Evolutionary conservation across 2,888 invertebrate species (phyloP).

Genomic region (Sicus ferrugineus): DNA sequence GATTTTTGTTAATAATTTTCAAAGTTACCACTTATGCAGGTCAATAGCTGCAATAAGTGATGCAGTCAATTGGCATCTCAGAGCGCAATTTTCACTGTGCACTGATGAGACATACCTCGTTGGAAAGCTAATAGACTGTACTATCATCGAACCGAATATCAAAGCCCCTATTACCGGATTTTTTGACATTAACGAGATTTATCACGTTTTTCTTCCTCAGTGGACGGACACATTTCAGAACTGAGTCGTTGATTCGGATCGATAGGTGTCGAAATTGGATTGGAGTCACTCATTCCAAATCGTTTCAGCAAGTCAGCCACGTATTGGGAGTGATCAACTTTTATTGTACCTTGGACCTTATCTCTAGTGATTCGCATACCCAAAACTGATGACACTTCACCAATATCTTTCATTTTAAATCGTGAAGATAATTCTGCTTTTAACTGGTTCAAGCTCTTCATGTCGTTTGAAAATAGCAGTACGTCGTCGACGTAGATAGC

Average conservation of each 20-base stretch:
- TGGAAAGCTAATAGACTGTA: no score
- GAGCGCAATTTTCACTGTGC: no score
- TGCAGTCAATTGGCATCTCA: no score
- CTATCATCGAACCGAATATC: no score
- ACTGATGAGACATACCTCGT: no score
- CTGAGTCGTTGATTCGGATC: conserved; percentile 39
- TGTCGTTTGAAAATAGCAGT: conserved; percentile 34
- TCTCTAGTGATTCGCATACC: conserved; percentile 27
- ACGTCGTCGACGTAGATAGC: conserved; percentile 37
- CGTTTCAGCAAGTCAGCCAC: conserved; percentile 33
- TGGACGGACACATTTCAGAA: conserved; percentile 38
- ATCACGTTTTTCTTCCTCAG: conserved; percentile 34
- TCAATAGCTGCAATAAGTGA: no score
- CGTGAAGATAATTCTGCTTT: conserved; percentile 29
- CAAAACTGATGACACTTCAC: conserved; percentile 32
- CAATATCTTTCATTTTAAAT: conserved; percentile 37
- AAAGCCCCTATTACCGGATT: no score
- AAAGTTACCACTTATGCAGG: no score
- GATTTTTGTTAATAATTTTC: no score
- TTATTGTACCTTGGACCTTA: conserved; percentile 17
- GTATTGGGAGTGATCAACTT: conserved; percentile 35
- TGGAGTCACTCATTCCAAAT: conserved; percentile 37
- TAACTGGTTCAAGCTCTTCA: conserved; percentile 12
- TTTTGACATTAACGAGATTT: no score
- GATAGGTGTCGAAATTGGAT: conserved; percentile 36